phyloP scores from a whole-genome alignment of 1,140 invertebrate genomes.

The Diploscapter pachys region DNA sequence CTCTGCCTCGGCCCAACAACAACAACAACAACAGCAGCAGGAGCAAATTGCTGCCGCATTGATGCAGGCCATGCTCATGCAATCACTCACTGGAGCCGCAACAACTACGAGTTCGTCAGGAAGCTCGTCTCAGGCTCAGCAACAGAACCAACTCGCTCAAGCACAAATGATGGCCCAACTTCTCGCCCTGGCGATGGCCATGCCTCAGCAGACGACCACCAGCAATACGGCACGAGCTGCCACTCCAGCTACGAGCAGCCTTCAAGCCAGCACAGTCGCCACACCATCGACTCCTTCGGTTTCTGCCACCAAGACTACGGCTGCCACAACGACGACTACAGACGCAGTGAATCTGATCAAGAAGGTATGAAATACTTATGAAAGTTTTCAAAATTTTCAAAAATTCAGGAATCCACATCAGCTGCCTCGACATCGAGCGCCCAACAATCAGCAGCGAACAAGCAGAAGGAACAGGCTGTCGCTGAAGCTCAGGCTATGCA shows the following conservation, averaged over 20 bases:
- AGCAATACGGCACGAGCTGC: slow-evolving; percentile 54
- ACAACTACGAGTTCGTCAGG: slow-evolving; percentile 7
- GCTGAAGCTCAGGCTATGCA: neutral
- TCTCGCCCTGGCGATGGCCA: slow-evolving; percentile 9
- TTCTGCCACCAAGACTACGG: neutral
- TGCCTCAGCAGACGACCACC: slow-evolving; percentile 44
- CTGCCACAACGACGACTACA: neutral
- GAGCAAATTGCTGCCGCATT: no score
- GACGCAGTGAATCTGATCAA: slow-evolving; percentile 1
- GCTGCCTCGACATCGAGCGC: slow-evolving; percentile 3
- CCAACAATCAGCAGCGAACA: neutral
- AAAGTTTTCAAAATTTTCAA: slow-evolving; percentile 14
- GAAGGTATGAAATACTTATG: slow-evolving; percentile 4
- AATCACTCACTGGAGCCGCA: neutral
- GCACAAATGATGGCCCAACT: neutral
- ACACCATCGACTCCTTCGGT: slow-evolving; percentile 23
- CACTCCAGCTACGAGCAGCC: slow-evolving; percentile 10
- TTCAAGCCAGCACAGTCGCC: slow-evolving; percentile 13
- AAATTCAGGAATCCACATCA: slow-evolving; percentile 12
- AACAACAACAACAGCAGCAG: no score
- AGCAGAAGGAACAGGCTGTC: slow-evolving; percentile 4
- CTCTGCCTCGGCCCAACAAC: no score
- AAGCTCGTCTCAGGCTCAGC: slow-evolving; percentile 25
- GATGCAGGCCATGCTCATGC: no score
- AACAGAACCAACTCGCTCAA: slow-evolving; percentile 1